Base-by-base conservation (phyloP, 2,113 vertebrate species). In the Microtus ochrogaster region DNA sequence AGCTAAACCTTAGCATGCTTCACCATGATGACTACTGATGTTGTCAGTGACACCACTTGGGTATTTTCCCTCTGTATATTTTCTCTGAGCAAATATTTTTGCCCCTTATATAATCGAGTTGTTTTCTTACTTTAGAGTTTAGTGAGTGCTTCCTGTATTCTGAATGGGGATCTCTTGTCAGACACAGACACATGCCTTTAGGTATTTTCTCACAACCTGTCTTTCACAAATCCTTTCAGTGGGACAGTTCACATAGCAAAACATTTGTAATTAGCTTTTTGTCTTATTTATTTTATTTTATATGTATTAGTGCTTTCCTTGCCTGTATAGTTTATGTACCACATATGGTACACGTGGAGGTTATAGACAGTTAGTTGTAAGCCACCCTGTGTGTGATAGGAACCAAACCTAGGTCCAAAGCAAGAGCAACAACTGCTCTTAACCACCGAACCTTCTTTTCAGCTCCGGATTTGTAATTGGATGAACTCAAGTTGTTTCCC, bases 91-190 rank as follows among this genome's bases (percentile, higher is more conserved):
- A 86, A 39, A 17, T 77, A 72, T 47, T 66, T 94, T 94, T 66
- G 11, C 30, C 30, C 39, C 74, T 73, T 94, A 74, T 58, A 14
- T 61, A 82, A 41, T 82, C 36, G 7, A 82, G 61, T 81, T 84
- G 41, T 61, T 86, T 79, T 47, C n/a, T 86, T 79, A 58, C n/a
- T 73, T 81, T 78, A 85, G 41, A 74, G 26, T 79, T 93, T 96
- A 55, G 63, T 90, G 81, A 81, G 33, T 44, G 44, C 49, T 52
- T 93, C 73, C 44, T 89, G 12, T 77, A 61, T n/a, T 55, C 52
- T 73, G 86, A 82, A 55, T 79, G 86, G 65, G 52, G 52, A 26
- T 90, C n/a, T 39, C 79, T 85, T 74, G 47, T 87, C 19, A 91
- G 24, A 89, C 44, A 8, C 81, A 13, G 24, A 89, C 44, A 6